Evolutionary conservation across 2,113 vertebrate genomes (phyloP).

Genomic region (Aptenodytes forsteri): DNA sequence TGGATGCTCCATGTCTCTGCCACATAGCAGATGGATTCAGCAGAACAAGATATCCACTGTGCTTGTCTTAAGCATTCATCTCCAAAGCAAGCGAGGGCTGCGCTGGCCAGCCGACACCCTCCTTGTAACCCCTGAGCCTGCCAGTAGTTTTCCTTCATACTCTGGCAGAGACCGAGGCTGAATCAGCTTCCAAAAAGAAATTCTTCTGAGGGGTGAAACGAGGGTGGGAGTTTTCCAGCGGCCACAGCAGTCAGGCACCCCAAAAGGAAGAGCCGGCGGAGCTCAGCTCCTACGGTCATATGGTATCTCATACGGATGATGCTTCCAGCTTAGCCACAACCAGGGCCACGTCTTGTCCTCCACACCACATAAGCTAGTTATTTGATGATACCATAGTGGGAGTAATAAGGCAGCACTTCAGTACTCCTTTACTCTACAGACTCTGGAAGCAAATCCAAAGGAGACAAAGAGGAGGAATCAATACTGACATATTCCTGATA

Average conservation of each 20-base stretch:
- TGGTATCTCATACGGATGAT: background rate
- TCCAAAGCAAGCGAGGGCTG: background rate
- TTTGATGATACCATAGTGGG: background rate
- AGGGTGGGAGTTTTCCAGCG: background rate
- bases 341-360: background rate
- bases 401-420: background rate
- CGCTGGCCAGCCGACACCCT: background rate
- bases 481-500: background rate
- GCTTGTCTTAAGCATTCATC: rapidly evolving
- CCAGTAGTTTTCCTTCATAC: background rate
- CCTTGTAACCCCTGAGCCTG: background rate
- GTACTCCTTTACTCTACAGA: background rate
- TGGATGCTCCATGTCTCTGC: background rate
- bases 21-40: background rate
- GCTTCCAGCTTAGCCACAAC: background rate
- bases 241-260: background rate
- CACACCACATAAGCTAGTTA: background rate
- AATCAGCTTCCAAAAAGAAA: background rate
- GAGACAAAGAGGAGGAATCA: background rate
- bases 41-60: background rate
- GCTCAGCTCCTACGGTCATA: rapidly evolving
- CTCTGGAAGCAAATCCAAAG: background rate
- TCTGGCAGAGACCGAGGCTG: background rate
- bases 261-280: background rate
- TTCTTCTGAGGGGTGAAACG: background rate